Evolutionary conservation across 2,888 invertebrate species (phyloP), one percentile per base, ranked within the genome.

Genomic region (Chaetoderma sp.): DNA sequence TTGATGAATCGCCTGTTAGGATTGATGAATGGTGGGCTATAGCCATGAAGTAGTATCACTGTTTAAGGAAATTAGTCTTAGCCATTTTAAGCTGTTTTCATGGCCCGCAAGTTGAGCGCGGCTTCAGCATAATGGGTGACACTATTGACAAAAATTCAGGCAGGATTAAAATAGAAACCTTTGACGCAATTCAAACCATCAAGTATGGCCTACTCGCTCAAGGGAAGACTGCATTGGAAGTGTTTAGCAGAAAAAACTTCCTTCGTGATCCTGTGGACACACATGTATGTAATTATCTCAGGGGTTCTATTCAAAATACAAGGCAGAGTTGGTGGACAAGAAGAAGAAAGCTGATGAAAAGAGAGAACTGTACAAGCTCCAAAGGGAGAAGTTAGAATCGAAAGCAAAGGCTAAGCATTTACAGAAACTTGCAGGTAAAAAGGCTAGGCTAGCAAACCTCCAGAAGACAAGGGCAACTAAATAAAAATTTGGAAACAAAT

Each of bases 51-150:
- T n/a, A n/a, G n/a, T n/a, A n/a, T n/a, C n/a, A n/a, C n/a, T n/a
- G n/a, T n/a, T n/a, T n/a, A n/a, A n/a, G n/a, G n/a, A 70, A 67
- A 47, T 23, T 73, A 16, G 66, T 52, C 1, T 63, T 59, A 21
- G 64, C 70, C 32, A 32, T 44, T 10, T 56, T 71, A 4, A 61
- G 44, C 16, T 60, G 67, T 36, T 76, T 76, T 36, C 72, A 72
- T 70, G 74, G 72, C 8, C 70, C 74, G 0, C 45, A 56, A 33
- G 66, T 76, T 10, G 75, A 76, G 55, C 49, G 49, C 1, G 45
- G 57, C 2, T 76, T 76, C 52, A 75, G 58, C 67, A 33, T 58
- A 8, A 74, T 76, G 73, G 63, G 56, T 44, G 70, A 76, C 47
- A 58, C 71, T 3, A 57, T 65, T 5, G 68, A 71, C 61, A 50